Base-by-base conservation (phyloP, 2,888 invertebrate species). In the Malachius bipustulatus region DNA sequence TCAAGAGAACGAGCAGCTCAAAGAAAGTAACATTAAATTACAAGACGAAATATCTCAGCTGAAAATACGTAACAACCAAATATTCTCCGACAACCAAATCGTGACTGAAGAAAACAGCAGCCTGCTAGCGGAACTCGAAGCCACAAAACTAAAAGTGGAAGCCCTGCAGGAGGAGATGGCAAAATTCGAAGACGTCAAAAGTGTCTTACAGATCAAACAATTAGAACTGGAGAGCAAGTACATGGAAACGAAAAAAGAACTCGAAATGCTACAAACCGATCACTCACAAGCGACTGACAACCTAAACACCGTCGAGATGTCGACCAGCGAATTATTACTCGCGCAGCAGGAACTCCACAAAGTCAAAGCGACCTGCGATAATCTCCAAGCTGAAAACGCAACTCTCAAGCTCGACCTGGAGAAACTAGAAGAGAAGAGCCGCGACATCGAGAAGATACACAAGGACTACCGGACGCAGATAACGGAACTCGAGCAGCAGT, bases 21-120 rank as follows among this genome's bases (percentile, higher is more conserved):
- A 45, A 37, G 33, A 35, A 4, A 40, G 41, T 16, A 37, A 36
- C 16, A 44, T 41, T 14, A 48, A 46, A 37, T 30, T 47, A 2
- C 37, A 37, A 3, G 35, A 45, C 29, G 58, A 59, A 47, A 49
- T 56, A n/a, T 33, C 40, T 2, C 52, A 53, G 40, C 40, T 62
- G 9, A 47, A 50, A 30, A 34, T 40, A 31, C 46, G 55, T 31
- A 50, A 57, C 26, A 47, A 44, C 4, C 51, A 57, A 40, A 40
- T 60, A 4, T 45, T 51, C 1, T 39, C 47, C 1, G 60, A 62
- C 35, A 57, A 59, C 40, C 49, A 51, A 16, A 48, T 52, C 15
- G 39, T 58, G 4, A 43, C 48, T 13, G 52, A 56, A 26, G 60
- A 60, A 40, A 56, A 58, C 34, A 55, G 56, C 32, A 43, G 35